Base-by-base conservation (phyloP, 2,113 vertebrate species). In the Ochotona princeps region DNA sequence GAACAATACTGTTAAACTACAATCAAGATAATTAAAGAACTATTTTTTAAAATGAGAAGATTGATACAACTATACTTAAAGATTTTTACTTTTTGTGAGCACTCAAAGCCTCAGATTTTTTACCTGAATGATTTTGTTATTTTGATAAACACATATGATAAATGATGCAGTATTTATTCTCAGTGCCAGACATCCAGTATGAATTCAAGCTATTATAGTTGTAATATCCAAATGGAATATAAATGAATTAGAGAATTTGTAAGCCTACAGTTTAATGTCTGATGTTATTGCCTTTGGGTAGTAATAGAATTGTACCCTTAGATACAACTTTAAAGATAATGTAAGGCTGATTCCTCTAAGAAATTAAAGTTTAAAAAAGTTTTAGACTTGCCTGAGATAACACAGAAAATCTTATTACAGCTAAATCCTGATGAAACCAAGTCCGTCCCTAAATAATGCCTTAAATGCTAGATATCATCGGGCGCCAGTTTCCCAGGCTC, bases 191-290 rank as follows among this genome's bases (percentile, higher is more conserved):
- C n/a, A 81, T 67, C 84, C 18, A 78, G 23, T 18, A 91, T 91
- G 38, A 35, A 91, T 47, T 91, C 57, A 85, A 73, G n/a, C 54
- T 92, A 69, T 85, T 85, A 63, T 25, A 84, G 63, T 57, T 85
- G 63, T 60, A 93, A 76, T 26, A 69, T 60, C 9, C 15, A 88
- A 78, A 69, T 92, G 78, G 94, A 92, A 88, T 90, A 87, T 51
- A 85, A 65, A 63, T 72, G 47, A 95, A 90, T 78, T 86, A 38
- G 80, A 75, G 8, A 81, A 84, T 11, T 14, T 72, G 51, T 72
- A 70, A 91, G 44, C 0, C 74, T 6, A 87, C 32, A 44, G 38
- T 73, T 76, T 85, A 73, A 44, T 73, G 73, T 82, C 49, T 91
- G 11, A 78, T 74, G 26, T 18, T 25, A 35, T 25, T 65, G 25